Evolutionary conservation across 2,888 invertebrate genomes (phyloP).

Genomic region (Heliconius sara): DNA sequence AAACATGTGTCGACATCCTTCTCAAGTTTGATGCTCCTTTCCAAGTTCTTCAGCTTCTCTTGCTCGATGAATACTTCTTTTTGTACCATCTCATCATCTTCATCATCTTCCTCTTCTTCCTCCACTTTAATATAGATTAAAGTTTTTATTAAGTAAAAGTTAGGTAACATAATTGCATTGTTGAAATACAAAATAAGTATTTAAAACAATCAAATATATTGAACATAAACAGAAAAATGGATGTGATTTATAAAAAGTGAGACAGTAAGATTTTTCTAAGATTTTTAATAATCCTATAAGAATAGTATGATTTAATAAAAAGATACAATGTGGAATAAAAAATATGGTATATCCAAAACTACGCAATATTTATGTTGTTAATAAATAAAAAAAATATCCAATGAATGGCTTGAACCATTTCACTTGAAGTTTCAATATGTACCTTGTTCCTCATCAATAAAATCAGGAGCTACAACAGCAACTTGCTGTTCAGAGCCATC

Average conservation of each 20-base stretch:
- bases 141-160: background rate
- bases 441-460: slow-evolving; percentile 62
- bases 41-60: slow-evolving; percentile 55
- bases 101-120: slow-evolving; percentile 57
- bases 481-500: slow-evolving; percentile 86
- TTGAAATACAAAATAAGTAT: too few relatives aligned
- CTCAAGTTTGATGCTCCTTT: slow-evolving; percentile 71
- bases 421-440: background rate
- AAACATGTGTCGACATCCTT: slow-evolving; percentile 92
- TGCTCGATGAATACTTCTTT: slow-evolving; percentile 55
- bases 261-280: background rate
- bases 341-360: too few relatives aligned
- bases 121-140: slow-evolving; percentile 51
- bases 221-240: too few relatives aligned
- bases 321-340: background rate
- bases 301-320: background rate
- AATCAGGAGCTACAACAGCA: slow-evolving; percentile 80
- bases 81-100: slow-evolving; percentile 72
- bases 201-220: too few relatives aligned
- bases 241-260: too few relatives aligned
- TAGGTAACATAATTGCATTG: background rate
- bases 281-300: background rate
- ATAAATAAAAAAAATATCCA: background rate
- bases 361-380: background rate
- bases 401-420: background rate